Evolutionary conservation across 2,888 invertebrate genomes (phyloP), one percentile per base, ranked within the genome.

Genomic region (Oeneis ivallda): DNA sequence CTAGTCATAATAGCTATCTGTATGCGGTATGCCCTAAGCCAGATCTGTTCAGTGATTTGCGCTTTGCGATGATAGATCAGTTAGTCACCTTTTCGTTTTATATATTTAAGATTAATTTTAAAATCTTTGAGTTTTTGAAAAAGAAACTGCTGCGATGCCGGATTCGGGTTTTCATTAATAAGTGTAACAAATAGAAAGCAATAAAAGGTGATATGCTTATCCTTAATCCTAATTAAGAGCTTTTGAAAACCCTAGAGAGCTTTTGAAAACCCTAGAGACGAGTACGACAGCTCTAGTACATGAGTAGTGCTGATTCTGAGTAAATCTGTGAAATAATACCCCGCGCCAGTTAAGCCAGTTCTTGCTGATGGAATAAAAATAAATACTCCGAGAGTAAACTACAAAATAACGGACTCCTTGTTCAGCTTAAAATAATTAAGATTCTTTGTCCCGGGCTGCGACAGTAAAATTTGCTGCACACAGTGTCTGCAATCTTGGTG

Each of bases 391-490:
- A 11, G 61, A 61, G 39, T 41, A 61, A 61, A 61, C 61, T 61
- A 86, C 84, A 82, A 87, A 89, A 87, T 85, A 87, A 84, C 78
- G 77, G 76, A 79, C 79, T 82, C 83, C 83, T 83, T 78, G 81
- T 82, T 83, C 82, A 80, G 86, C 85, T 89, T 86, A 84, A 89
- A 88, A 86, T 87, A 89, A 90, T 90, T 90, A 89, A 87, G 83
- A 86, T 84, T 85, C 85, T 87, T 88, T 86, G 86, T 88, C 47
- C 79, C 81, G 80, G 79, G 77, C 75, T 78, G 76, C 76, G 76
- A 61, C 61, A 52, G 69, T 72, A 72, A 73, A 74, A 78, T 70
- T 71, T 71, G 71, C 70, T 72, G 72, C 72, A 72, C 71, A 76
- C 73, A 74, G 75, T 72, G 75, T 72, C 69, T 74, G 74, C 74